Evolutionary conservation across 2,797 vertebrate species (phyloP), one percentile per base, ranked within the genome.

Genomic region (Muscicapa comitata): DNA sequence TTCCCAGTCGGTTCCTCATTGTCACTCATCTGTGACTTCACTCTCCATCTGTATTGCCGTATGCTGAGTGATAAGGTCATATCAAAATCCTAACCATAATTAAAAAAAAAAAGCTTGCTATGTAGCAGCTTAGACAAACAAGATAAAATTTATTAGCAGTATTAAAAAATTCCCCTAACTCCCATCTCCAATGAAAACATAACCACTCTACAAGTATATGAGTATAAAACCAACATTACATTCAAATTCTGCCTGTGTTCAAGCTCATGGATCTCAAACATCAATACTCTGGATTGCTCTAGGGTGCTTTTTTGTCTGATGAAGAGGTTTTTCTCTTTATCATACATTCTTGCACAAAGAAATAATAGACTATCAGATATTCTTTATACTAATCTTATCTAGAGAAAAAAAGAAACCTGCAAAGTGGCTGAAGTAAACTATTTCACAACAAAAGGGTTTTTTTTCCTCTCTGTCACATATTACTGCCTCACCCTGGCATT

Each of bases 21-120:
- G 79, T 90, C 88, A 90, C 86, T 94, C 88, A 92, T 75, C 58
- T 93, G 88, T 7, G 13, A 55, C 50, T 92, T 55, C 47, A 28
- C 37, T 88, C 80, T 95, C 92, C 90, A 94, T 86, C 93, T 96
- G 96, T 26, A 95, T 9, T 90, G 62, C 79, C 33, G 0, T 93
- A 90, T 91, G 93, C 38, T 66, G 43, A 94, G 23, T 45, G 47
- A 86, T 72, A 90, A 86, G 90, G 92, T 93, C 58, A 79, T 35
- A 88, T 50, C 51, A 86, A 91, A 92, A 81, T 55, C 40, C 15
- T 54, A 72, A 2, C 24, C 28, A 35, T 47, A 55, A 35, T 29
- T 3, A 43, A 77, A 83, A 67, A 24, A 67, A 79, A 72, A 23
- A 10, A 25, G 10, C 2, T 2, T 62, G 12, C 24, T 84, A 40